These are phyloP conservation scores for Dilophus febrilis DNA, from an alignment of 2,888 invertebrate species.

Conservation along the genomic window DNA sequence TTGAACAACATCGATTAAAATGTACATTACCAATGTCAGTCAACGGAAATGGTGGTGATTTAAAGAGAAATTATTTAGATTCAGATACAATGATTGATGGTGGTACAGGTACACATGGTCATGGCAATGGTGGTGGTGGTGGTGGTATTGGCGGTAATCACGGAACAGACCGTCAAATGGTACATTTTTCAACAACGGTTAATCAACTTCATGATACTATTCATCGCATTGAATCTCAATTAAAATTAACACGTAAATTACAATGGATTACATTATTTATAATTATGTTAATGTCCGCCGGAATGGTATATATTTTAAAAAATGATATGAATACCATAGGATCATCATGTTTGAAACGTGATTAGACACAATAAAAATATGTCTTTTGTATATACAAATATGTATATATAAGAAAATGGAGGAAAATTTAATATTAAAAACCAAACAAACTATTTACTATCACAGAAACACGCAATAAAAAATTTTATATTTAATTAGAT, in stretches of 20 bases:
- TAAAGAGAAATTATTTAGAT: slow-evolving; percentile 16
- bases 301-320: slow-evolving; percentile 30
- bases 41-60: slow-evolving; percentile 5
- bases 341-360: too few relatives aligned
- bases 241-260: slow-evolving; percentile 33
- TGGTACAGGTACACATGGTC: slow-evolving; percentile 10
- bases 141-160: too few relatives aligned
- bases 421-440: too few relatives aligned
- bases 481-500: too few relatives aligned
- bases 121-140: background rate
- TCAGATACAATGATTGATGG: slow-evolving; percentile 19
- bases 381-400: too few relatives aligned
- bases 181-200: slow-evolving; percentile 12
- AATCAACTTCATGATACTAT: slow-evolving; percentile 26
- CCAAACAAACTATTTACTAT: too few relatives aligned
- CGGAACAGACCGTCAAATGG: slow-evolving; percentile 8
- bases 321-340: too few relatives aligned
- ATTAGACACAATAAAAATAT: too few relatives aligned
- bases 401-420: too few relatives aligned
- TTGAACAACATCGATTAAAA: slow-evolving; percentile 55
- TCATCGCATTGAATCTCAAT: slow-evolving; percentile 30
- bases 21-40: slow-evolving; percentile 33
- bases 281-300: slow-evolving; percentile 28
- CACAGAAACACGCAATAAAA: too few relatives aligned
- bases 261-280: slow-evolving; percentile 35